Evolutionary conservation across 2,113 vertebrate species (phyloP).

Genomic region (Acinonyx jubatus): DNA sequence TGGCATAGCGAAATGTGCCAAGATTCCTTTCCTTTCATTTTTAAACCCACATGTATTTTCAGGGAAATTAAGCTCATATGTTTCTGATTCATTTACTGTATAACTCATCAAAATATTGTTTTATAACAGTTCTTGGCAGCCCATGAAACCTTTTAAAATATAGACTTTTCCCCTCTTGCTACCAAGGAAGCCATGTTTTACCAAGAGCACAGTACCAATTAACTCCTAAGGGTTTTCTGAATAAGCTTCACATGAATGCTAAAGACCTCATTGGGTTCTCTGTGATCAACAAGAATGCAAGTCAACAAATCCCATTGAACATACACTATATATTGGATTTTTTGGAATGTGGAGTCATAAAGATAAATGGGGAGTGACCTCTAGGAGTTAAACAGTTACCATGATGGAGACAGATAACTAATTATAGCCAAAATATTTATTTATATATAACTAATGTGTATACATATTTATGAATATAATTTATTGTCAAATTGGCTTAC

Average conservation of each 20-base stretch:
- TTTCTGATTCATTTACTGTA: constrained; percentile 82
- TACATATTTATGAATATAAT: too few relatives aligned
- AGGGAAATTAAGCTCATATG: constrained; percentile 81
- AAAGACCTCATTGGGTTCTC: neutral
- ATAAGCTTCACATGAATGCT: neutral
- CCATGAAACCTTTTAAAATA: constrained; percentile 77
- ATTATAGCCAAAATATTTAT: neutral
- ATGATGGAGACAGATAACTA: too few relatives aligned
- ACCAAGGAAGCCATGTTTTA: constrained; percentile 70
- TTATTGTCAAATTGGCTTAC: too few relatives aligned
- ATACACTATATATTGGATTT: neutral
- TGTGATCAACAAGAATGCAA: neutral
- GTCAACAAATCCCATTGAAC: neutral
- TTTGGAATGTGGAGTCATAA: neutral
- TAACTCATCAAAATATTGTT: constrained; percentile 83
- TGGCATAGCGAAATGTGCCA: constrained; percentile 73
- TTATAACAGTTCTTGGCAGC: constrained; percentile 79
- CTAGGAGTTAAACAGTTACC: neutral
- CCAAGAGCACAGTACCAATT: neutral
- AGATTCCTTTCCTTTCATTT: constrained; percentile 79
- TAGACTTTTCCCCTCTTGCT: constrained; percentile 63
- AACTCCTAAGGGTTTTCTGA: constrained; percentile 39
- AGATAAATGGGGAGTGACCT: neutral
- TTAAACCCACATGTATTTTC: constrained; percentile 81
- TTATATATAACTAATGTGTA: too few relatives aligned